phyloP scores from a whole-genome alignment of 1,140 invertebrate genomes.

The Leptinotarsa defecta region DNA sequence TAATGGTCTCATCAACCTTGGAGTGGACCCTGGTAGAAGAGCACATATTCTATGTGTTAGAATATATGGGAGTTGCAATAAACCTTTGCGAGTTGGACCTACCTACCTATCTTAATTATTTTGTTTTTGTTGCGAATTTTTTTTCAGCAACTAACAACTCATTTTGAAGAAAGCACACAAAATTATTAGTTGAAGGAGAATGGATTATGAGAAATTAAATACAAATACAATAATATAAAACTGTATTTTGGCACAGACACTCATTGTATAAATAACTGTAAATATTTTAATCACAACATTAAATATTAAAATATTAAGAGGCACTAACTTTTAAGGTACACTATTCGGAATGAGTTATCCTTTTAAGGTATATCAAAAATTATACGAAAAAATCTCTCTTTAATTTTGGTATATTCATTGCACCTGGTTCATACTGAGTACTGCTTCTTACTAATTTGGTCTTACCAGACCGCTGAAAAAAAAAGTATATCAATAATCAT shows the following conservation, averaged over 20 bases:
- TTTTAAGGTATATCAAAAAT: constrained; percentile 11
- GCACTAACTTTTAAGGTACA: constrained; percentile 23
- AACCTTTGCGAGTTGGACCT: too few species aligned
- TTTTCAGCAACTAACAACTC: too few species aligned
- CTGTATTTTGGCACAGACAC: constrained; percentile 28
- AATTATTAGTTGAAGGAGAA: too few species aligned
- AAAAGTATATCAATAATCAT: neutral
- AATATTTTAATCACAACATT: constrained; percentile 31
- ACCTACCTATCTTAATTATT: too few species aligned
- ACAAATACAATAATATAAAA: neutral
- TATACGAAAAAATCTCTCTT: constrained; percentile 43
- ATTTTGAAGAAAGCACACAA: too few species aligned
- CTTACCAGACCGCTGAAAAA: constrained; percentile 49
- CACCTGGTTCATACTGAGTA: constrained; percentile 54
- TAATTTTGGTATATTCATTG: constrained; percentile 50
- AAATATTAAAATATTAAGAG: constrained; percentile 19
- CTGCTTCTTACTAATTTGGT: constrained; percentile 53
- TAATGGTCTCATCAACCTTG: too few species aligned
- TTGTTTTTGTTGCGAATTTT: too few species aligned
- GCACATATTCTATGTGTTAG: too few species aligned
- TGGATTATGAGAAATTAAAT: too few species aligned
- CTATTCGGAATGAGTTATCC: constrained; percentile 24
- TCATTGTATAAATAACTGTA: constrained; percentile 30
- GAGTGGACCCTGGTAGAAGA: too few species aligned
- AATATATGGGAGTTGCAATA: too few species aligned